A percentile compares a stretch with the other conserved stretches of the same genome.
These are phyloP conservation scores for Callosobruchus maculatus DNA, from an alignment of 2,888 invertebrate genomes.

Conservation along the genomic window DNA sequence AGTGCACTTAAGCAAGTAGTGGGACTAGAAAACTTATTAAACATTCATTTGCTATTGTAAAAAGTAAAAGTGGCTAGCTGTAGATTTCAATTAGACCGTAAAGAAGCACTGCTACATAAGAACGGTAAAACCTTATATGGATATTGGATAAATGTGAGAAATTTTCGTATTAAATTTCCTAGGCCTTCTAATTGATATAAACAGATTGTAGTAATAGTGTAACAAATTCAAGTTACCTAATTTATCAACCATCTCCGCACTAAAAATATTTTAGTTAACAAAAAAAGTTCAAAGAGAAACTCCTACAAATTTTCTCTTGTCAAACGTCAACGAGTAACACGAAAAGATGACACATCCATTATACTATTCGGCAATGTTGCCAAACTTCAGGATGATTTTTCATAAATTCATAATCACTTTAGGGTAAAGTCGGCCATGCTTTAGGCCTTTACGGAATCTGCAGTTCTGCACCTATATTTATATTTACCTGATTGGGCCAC, in stretches of 20 bases:
- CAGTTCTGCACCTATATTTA: too few species aligned
- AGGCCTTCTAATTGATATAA: not conserved
- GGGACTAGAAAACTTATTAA: not conserved
- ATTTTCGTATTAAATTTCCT: not conserved
- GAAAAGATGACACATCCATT: not conserved
- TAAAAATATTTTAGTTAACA: not conserved
- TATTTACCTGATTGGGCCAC: too few species aligned
- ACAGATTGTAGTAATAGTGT: not conserved
- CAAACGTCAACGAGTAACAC: not conserved
- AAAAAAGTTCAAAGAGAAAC: not conserved
- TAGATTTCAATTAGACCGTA: not conserved
- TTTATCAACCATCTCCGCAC: constrained; percentile 57
- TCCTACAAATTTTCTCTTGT: not conserved
- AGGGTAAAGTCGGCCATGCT: too few species aligned
- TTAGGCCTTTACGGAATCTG: too few species aligned
- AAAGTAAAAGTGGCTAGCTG: not conserved
- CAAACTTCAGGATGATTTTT: not conserved
- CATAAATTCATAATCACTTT: too few species aligned
- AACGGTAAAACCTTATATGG: not conserved
- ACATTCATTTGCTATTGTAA: not conserved
- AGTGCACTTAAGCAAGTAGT: not conserved
- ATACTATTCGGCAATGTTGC: not conserved
- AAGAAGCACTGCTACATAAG: not conserved
- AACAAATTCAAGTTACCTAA: constrained; percentile 50
- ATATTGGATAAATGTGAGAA: not conserved